Conservation (phyloP, 2,888 invertebrate species). For the Troides aeacus region DNA sequence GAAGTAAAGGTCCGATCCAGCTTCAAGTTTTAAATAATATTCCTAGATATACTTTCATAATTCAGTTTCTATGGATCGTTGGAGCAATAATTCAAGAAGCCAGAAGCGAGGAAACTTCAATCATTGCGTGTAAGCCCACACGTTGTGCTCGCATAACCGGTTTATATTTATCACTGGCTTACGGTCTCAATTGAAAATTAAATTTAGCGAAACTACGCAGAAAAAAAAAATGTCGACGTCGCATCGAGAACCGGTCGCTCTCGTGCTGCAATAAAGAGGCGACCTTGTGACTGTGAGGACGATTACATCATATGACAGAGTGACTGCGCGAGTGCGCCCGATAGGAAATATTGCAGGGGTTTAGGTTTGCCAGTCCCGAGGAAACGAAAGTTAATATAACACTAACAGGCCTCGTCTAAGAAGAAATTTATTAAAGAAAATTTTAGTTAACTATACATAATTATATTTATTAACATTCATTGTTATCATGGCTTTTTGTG, state of each 20-base stretch:
- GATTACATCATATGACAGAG: conserved; percentile 42
- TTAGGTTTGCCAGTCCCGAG: not conserved
- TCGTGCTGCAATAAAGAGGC: conserved; percentile 42
- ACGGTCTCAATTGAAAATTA: conserved; percentile 29
- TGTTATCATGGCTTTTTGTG: too few relatives aligned
- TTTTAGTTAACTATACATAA: not conserved
- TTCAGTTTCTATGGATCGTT: not conserved
- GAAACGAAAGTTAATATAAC: not conserved
- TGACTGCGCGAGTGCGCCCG: not conserved
- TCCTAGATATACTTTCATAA: not conserved
- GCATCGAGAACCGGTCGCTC: conserved; percentile 43
- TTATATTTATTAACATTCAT: not conserved
- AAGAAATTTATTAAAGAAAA: not conserved
- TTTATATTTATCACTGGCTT: conserved; percentile 27
- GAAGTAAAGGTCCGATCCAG: too few relatives aligned
- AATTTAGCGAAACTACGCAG: conserved; percentile 37
- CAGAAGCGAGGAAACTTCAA: conserved; percentile 15
- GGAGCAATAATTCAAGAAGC: not conserved
- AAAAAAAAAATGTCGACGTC: conserved; percentile 33
- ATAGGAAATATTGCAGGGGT: conserved; percentile 9
- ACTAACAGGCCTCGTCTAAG: not conserved
- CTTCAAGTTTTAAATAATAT: too few relatives aligned
- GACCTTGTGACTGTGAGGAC: conserved; percentile 46
- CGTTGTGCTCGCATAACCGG: conserved; percentile 22
- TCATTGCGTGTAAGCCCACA: conserved; percentile 6